A percentile compares a stretch with the other conserved stretches of the same genome.
Conservation (phyloP, 1,140 invertebrate species). For the Drosophila tsacasi region DNA sequence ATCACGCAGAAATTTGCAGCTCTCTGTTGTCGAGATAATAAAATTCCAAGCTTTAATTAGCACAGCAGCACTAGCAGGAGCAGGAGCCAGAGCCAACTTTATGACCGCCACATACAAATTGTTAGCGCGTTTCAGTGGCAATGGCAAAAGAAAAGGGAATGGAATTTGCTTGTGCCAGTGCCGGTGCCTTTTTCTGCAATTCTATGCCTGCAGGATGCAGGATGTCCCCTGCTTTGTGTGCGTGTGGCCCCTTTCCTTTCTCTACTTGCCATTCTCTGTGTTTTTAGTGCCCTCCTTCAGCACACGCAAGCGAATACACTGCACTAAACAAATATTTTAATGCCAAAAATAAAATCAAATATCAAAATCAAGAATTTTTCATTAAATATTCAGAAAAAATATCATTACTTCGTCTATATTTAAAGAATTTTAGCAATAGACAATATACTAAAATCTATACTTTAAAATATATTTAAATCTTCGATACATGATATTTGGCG, state of each 20-base stretch:
- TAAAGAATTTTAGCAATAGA: no score
- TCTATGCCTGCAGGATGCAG: slow-evolving; percentile 18
- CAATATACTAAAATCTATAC: no score
- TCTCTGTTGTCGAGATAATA: slow-evolving; percentile 29
- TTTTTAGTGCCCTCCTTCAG: slow-evolving; percentile 3
- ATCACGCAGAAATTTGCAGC: slow-evolving; percentile 21
- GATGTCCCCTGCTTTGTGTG: slow-evolving; percentile 15
- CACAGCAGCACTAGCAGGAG: not conserved
- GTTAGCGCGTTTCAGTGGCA: not conserved
- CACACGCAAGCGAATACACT: slow-evolving; percentile 11
- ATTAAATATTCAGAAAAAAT: no score
- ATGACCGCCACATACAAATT: slow-evolving; percentile 19
- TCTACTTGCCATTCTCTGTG: not conserved
- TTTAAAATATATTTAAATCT: no score
- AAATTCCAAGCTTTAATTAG: slow-evolving; percentile 25
- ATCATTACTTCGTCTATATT: no score
- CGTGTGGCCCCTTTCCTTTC: slow-evolving; percentile 13
- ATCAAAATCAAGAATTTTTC: not conserved
- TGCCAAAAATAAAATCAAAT: not conserved
- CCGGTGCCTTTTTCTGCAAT: not conserved
- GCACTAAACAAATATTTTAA: not conserved
- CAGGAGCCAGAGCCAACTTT: slow-evolving; percentile 1
- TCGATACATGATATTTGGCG: no score
- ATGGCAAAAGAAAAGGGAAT: not conserved
- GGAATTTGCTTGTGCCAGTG: not conserved